Base-by-base conservation (phyloP, 2,888 invertebrate genomes). In the Netelia fuscicornis region DNA sequence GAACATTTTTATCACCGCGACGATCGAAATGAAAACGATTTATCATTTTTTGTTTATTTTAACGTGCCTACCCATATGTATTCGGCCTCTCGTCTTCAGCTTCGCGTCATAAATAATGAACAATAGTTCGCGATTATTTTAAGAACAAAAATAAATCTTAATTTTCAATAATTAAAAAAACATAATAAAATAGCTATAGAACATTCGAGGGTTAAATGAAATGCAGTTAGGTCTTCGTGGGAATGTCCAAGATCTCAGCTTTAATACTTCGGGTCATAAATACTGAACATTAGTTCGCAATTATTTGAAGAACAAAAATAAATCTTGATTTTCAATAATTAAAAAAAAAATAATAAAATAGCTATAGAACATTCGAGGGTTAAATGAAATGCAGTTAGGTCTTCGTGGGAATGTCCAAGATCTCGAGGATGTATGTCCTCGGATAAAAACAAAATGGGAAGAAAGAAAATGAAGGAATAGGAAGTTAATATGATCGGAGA, bases 401-500 rank as follows among this genome's bases (percentile, higher is more conserved):
- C 56, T 25, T 54, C 42, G 20, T 64, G 48, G 54, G 68, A 81
- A 84, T 74, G 77, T 68, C 68, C 74, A 52, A 72, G 72, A 77
- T 84, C 23, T 56, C 42, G 56, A 65, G 78, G 6, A 64, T 65
- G 44, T 64, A 30, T 30, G 30, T 30, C 3, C 30, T 2, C 64
- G 64, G 65, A 17, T 17, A 6, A 1, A 64, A 79, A 67, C 67
- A 25, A 42, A 60, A n/a, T 20, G 60, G 23, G 13, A 54, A 64
- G 17, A 30, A 37, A 25, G 2, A 64, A 62, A 68, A 30, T 37
- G 60, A 68, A 17, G 8, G 11, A 20, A 54, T 11, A n/a, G 62
- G 74, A 42, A 48, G 80, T 20, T 67, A 44, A 67, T 72, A 81
- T 77, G 76, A 81, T 84, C 62, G 65, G n/a, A 67, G 65, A 52